Base-by-base conservation (phyloP, 2,888 invertebrate genomes). In the Mystacides longicornis region DNA sequence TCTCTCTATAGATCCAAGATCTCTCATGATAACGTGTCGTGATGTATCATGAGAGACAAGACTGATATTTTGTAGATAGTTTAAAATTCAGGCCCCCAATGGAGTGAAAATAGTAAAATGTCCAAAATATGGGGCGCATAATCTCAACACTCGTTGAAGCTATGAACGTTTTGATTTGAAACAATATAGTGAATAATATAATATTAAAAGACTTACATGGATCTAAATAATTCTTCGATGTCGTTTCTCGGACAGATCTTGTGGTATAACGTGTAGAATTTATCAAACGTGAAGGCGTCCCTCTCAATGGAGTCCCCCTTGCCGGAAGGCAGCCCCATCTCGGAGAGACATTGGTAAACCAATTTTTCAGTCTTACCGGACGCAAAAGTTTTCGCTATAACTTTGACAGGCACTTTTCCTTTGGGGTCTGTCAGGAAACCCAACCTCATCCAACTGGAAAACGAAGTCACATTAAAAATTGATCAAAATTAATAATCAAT, bases 361-460 rank as follows among this genome's bases (percentile, higher is more conserved):
- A 97, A 81, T 73, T 95, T 97, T 74, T 99, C 99, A 3, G 97
- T 96, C 78, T 96, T 96, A 31, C 99, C 99, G n/a, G 98, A 98
- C 2, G 98, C 97, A 76, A 99, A 99, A 56, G 98, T 99, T 68
- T 93, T 81, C 54, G 96, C 94, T 31, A 99, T 89, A 50, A 94
- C 92, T 77, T 94, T 92, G 2, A 98, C 95, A 2, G 98, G 97
- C 55, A 99, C 96, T 75, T 95, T 94, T 37, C 95, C 93, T 67
- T 87, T 88, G 33, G 91, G 88, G 70, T 98, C 97, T 54, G 93
- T 92, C 65, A 90, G 82, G 77, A 97, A 93, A 60, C 93, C 89
- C 51, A 99, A 81, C 60, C 96, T 87, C 93, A 97, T 96, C 99
- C 99, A 99, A 83, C 98, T 99, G 77, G 65, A 82, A 81, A 20